Conservation (phyloP, 2,888 invertebrate species). For the Smittia sp. region DNA sequence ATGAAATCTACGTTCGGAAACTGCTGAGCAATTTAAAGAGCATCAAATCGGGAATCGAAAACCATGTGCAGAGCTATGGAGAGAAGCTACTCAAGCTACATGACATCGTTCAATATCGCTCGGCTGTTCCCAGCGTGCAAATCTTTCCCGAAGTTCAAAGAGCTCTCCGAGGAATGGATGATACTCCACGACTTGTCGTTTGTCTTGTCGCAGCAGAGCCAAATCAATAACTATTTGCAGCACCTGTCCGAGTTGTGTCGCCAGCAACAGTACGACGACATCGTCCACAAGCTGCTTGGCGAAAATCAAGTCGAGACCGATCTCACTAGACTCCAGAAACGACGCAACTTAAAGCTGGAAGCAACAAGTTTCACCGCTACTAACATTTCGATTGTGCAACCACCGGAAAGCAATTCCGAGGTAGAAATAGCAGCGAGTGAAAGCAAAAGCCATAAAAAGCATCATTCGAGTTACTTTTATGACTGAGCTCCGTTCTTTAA, state of each 20-base stretch:
- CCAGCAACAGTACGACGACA: constrained; percentile 51
- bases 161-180: constrained; percentile 72
- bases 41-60: constrained; percentile 51
- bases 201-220: constrained; percentile 62
- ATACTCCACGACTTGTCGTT: constrained; percentile 73
- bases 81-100: constrained; percentile 63
- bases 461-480: constrained; percentile 21
- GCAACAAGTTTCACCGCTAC: neutral
- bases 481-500: neutral
- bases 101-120: constrained; percentile 67
- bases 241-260: constrained; percentile 46
- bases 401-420: constrained; percentile 34
- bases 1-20: constrained; percentile 43
- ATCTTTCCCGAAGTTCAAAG: constrained; percentile 78
- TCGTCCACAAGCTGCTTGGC: constrained; percentile 50
- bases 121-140: constrained; percentile 73
- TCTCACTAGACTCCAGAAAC: constrained; percentile 28
- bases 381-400: constrained; percentile 27
- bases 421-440: constrained; percentile 14
- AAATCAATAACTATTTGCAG: constrained; percentile 57
- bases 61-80: constrained; percentile 50
- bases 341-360: constrained; percentile 19
- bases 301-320: constrained; percentile 41
- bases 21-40: constrained; percentile 44
- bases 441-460: neutral